phyloP scores from a whole-genome alignment of 2,113 vertebrate species.

The Mesitornis unicolor region DNA sequence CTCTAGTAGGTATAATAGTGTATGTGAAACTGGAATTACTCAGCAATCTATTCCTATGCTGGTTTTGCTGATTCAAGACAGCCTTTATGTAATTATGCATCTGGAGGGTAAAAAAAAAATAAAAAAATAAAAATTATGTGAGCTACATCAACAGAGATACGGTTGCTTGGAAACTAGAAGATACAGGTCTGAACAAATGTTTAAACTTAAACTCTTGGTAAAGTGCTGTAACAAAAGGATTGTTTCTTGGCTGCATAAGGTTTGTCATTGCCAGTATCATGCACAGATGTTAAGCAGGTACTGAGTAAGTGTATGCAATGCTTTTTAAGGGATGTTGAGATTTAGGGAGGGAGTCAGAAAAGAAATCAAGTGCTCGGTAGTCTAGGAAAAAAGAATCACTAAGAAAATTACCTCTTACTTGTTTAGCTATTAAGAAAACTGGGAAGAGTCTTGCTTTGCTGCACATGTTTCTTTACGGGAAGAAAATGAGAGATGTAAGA shows the following conservation, averaged over 20 bases:
- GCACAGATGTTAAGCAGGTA: not conserved
- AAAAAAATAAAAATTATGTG: not conserved
- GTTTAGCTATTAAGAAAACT: not conserved
- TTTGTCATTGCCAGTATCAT: not conserved
- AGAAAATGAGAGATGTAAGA: not conserved
- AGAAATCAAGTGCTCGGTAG: not conserved
- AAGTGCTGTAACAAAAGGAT: not conserved
- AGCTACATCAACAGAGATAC: not conserved
- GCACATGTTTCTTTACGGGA: not conserved
- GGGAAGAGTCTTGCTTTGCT: not conserved
- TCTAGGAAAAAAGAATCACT: not conserved
- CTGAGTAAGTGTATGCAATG: not conserved
- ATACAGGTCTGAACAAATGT: not conserved
- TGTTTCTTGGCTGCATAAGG: not conserved
- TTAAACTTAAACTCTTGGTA: not conserved
- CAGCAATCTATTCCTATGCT: not conserved
- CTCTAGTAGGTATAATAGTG: not conserved
- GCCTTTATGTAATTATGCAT: not conserved
- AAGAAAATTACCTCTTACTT: not conserved
- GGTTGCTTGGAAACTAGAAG: not conserved
- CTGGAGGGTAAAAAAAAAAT: not conserved
- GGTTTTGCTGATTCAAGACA: not conserved
- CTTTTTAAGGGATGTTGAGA: not conserved
- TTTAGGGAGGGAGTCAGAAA: not conserved
- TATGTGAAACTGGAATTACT: not conserved